phyloP scores from a whole-genome alignment of 2,888 invertebrate species.

The Oxystoma pomonae region DNA sequence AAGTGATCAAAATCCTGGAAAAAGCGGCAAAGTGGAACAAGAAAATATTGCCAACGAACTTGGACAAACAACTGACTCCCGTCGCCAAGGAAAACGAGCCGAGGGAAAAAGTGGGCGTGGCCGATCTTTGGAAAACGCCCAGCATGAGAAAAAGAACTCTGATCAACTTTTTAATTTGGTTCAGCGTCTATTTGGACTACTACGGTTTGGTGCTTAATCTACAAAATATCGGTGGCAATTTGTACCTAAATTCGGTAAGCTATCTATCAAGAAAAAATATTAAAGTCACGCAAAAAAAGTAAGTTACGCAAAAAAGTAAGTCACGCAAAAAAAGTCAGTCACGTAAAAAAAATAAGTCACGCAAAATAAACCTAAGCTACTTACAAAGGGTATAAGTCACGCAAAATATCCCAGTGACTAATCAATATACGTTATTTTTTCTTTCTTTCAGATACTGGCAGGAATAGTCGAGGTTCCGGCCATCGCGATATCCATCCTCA shows the following conservation, averaged over 20 bases:
- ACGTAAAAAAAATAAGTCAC: no score
- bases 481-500: constrained; percentile 68
- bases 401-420: no score
- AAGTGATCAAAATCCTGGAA: constrained; percentile 62
- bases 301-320: no score
- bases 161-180: constrained; percentile 71
- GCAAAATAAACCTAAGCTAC: no score
- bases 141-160: constrained; percentile 64
- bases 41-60: constrained; percentile 59
- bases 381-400: no score
- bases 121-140: constrained; percentile 63
- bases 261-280: neutral
- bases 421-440: no score
- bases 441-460: constrained; percentile 52
- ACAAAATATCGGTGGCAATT: constrained; percentile 68
- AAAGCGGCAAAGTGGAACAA: constrained; percentile 64
- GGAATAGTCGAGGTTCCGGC: constrained; percentile 77
- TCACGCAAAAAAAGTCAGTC: no score
- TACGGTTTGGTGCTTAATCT: constrained; percentile 73
- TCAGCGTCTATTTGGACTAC: constrained; percentile 72
- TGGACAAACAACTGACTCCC: constrained; percentile 63
- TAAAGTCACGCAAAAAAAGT: no score
- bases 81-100: constrained; percentile 46
- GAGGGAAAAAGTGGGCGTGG: constrained; percentile 49
- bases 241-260: constrained; percentile 69